Percentiles rank a stretch among this genome's conserved stretches.
phyloP scores from a whole-genome alignment of 1,140 invertebrate species.

The Zaprionus capensis region DNA sequence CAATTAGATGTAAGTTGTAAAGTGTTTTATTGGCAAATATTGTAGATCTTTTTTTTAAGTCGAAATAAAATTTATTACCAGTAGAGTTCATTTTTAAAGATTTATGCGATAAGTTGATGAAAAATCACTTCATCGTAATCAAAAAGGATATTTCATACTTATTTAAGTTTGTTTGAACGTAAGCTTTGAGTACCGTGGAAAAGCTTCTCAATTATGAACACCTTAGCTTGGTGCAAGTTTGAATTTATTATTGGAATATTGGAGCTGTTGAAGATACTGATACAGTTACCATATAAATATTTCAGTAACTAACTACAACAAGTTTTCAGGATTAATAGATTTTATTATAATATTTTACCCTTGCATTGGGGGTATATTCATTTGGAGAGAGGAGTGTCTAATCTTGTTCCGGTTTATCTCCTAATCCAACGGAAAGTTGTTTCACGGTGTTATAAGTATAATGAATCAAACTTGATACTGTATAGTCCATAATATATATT shows the following conservation, averaged over 20 bases:
- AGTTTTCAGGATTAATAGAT: background rate
- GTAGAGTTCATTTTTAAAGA: background rate
- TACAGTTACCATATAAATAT: too few species aligned
- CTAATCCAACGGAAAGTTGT: background rate
- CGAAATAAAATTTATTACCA: background rate
- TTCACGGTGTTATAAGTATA: background rate
- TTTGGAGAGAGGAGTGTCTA: background rate
- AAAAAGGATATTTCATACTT: background rate
- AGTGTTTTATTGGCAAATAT: conserved; percentile 32
- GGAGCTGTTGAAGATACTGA: background rate
- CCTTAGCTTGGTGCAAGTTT: background rate
- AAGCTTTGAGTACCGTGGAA: background rate
- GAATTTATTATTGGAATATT: background rate
- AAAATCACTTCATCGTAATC: background rate
- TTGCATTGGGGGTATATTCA: background rate
- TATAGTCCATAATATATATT: too few species aligned
- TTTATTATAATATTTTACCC: background rate
- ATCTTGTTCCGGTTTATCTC: too few species aligned
- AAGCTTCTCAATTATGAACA: background rate
- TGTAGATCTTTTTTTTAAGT: background rate
- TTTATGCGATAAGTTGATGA: conserved; percentile 2
- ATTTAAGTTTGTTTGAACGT: background rate
- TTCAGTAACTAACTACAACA: background rate
- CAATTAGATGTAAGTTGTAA: conserved; percentile 34
- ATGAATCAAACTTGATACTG: too few species aligned